These are phyloP conservation scores for Synergus umbraculus DNA, from an alignment of 2,888 invertebrate genomes.

Conservation along the genomic window DNA sequence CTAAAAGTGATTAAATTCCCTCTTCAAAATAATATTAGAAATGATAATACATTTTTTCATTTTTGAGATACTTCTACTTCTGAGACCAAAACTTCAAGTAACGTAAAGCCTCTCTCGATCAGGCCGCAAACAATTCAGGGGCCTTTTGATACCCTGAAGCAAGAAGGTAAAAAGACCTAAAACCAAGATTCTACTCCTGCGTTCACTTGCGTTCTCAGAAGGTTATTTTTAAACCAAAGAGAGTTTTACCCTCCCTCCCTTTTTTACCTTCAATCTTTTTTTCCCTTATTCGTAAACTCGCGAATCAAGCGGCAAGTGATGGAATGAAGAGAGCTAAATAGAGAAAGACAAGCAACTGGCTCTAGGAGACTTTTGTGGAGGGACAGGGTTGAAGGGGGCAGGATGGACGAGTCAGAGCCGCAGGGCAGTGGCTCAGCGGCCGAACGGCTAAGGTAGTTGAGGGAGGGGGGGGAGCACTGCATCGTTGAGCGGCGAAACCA, in stretches of 20 bases:
- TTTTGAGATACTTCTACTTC: too few relatives aligned
- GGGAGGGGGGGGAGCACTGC: constrained; percentile 48
- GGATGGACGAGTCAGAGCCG: constrained; percentile 28
- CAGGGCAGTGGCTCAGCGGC: constrained; percentile 42
- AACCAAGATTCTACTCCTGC: constrained; percentile 50
- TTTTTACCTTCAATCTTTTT: constrained; percentile 14
- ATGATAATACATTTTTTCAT: too few relatives aligned
- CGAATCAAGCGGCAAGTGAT: constrained; percentile 60
- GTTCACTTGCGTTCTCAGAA: constrained; percentile 60
- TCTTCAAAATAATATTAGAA: too few relatives aligned
- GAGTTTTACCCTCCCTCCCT: constrained; percentile 1
- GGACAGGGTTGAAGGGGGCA: constrained; percentile 44
- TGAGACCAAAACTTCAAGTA: too few relatives aligned
- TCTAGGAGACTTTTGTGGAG: constrained; percentile 47
- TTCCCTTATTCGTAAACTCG: constrained; percentile 56
- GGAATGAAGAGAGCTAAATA: constrained; percentile 52
- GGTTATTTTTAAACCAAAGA: constrained; percentile 63
- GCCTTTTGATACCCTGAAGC: not conserved
- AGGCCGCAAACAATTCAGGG: not conserved
- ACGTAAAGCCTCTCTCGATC: not conserved
- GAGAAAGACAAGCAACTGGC: constrained; percentile 55
- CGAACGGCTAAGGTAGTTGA: constrained; percentile 39
- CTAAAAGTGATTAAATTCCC: too few relatives aligned
- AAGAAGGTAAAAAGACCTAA: not conserved
- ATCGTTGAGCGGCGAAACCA: constrained; percentile 56